A percentile compares a stretch with the other conserved stretches of the same genome.
phyloP scores from a whole-genome alignment of 2,888 invertebrate genomes.

The Linnaemya tessellans region DNA sequence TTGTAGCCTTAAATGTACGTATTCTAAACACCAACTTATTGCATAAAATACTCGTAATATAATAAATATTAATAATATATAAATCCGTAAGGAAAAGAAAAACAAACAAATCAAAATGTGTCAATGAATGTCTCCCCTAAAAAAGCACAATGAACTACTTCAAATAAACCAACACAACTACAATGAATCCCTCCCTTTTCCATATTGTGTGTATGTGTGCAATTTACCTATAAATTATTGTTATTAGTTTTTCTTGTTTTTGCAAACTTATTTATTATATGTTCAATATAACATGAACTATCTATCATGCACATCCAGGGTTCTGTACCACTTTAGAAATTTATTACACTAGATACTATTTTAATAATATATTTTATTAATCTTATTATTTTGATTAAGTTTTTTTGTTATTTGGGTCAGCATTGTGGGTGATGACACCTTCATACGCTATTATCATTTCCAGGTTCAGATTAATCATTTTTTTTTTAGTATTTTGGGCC shows the following conservation, averaged over 20 bases:
- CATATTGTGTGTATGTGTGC: conserved; percentile 1
- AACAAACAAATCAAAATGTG: neutral
- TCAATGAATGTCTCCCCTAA: conserved; percentile 16
- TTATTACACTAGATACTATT: neutral
- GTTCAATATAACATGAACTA: neutral
- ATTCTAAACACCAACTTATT: conserved; percentile 6
- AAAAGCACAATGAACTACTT: conserved; percentile 1
- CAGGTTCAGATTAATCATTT: no score
- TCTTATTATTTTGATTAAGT: no score
- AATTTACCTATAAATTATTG: neutral
- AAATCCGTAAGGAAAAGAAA: neutral
- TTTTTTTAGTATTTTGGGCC: no score
- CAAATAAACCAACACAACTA: neutral
- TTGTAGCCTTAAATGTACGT: conserved; percentile 43
- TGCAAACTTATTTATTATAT: neutral
- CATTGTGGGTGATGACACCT: no score
- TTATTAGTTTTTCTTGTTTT: neutral
- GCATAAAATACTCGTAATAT: neutral
- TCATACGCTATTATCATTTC: no score
- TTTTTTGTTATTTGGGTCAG: no score
- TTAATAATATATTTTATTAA: no score
- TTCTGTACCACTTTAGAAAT: neutral
- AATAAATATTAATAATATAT: conserved; percentile 6
- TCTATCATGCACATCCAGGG: neutral
- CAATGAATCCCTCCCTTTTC: neutral